These are phyloP conservation scores for Cynaeus angustus DNA, from an alignment of 2,888 invertebrate genomes.

Conservation along the genomic window DNA sequence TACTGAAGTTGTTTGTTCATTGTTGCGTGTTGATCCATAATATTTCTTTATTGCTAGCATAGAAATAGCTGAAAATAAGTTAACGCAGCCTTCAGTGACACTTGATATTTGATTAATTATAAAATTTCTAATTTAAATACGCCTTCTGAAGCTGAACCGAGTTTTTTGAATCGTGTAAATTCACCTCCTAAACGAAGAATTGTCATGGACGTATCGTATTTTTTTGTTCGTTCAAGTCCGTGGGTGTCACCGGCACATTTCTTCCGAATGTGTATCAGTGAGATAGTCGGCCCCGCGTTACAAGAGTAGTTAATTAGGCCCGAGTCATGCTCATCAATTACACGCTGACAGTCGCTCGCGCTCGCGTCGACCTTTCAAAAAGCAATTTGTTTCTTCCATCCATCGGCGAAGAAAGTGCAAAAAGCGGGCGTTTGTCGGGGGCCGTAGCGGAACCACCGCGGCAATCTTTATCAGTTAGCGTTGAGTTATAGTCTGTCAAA, in stretches of 20 bases:
- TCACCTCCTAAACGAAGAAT: no score
- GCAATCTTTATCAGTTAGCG: conserved; percentile 67
- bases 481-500: conserved; percentile 70
- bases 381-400: conserved; percentile 61
- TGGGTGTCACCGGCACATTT: not conserved
- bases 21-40: no score
- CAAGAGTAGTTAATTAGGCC: conserved; percentile 49
- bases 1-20: no score
- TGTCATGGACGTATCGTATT: no score
- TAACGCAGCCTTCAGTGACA: no score
- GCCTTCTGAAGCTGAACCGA: no score
- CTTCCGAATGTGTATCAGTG: conserved; percentile 30
- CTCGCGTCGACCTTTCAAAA: conserved; percentile 54
- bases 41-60: no score
- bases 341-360: conserved; percentile 48
- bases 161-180: no score
- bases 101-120: no score
- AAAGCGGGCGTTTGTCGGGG: conserved; percentile 48
- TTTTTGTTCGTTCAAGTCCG: no score
- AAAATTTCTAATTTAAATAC: no score
- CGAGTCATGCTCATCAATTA: conserved; percentile 51
- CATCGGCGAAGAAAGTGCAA: conserved; percentile 61
- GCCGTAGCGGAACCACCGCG: conserved; percentile 23
- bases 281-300: conserved; percentile 35
- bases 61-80: no score